Evolutionary conservation across 1,140 invertebrate genomes (phyloP), one percentile per base, ranked within the genome.

Genomic region (Zaprionus ghesquierei): DNA sequence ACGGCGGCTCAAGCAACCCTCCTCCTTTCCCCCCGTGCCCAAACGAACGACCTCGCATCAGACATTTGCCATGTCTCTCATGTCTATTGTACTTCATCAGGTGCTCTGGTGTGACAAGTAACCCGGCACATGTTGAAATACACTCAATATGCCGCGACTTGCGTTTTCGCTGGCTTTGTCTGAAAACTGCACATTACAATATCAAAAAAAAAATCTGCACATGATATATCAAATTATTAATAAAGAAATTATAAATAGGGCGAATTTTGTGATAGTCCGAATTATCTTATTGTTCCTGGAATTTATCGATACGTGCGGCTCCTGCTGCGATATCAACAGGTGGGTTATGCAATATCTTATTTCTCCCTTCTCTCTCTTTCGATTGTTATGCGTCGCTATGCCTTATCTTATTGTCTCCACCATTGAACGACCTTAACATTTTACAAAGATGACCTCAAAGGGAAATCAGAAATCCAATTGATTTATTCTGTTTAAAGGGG

Each of bases 41-140:
- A n/a, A n/a, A n/a, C n/a, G n/a, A n/a, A n/a, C n/a, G 18, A 13
- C 25, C 41, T 9, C 22, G 5, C 31, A 35, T 29, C 53, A 56
- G 54, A 46, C n/a, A 41, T 33, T 33, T 68, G 23, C 22, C 27
- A 51, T 75, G 79, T 94, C 94, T 94, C 94, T 94, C 96, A 96
- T 96, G 96, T 96, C 96, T 96, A 97, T 98, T 98, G 97, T 98
- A 98, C 97, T 98, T 97, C 97, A 97, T 98, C 97, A 98, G 97
- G 97, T 98, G 97, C 97, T 98, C 97, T 97, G 97, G 97, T 97
- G 94, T 94, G 93, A 92, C 93, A 90, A 86, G 73, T 77, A 94
- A 96, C 96, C 97, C 96, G 97, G 96, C 96, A 97, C 95, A 96
- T 98, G 96, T 96, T 97, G 97, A 96, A 97, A 97, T 97, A 96